phyloP scores from a whole-genome alignment of 2,113 vertebrate genomes.

The Myotis brandtii region DNA sequence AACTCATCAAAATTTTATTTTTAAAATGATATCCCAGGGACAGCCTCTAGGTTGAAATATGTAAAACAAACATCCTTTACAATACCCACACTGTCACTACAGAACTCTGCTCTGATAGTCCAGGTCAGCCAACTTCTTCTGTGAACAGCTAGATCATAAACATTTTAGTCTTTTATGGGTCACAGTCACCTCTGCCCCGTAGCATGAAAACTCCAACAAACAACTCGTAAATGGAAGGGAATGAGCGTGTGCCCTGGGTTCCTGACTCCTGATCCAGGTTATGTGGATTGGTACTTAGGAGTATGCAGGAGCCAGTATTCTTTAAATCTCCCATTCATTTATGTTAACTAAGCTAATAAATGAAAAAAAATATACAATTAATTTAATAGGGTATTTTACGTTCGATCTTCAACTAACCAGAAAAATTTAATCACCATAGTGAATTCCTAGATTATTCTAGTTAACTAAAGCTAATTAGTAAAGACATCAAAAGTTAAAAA shows the following conservation, averaged over 20 bases:
- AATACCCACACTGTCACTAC: background rate
- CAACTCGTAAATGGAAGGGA: background rate
- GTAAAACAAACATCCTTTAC: conserved; percentile 13
- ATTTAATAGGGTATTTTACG: conserved; percentile 44
- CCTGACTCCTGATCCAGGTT: background rate
- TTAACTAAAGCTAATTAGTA: conserved; percentile 28
- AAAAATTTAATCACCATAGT: conserved; percentile 45
- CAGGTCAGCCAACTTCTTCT: background rate
- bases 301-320: background rate
- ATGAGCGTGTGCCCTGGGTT: too few relatives aligned
- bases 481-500: conserved; percentile 15
- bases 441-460: background rate
- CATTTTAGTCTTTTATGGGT: background rate
- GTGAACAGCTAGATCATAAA: background rate
- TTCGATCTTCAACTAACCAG: background rate
- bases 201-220: background rate
- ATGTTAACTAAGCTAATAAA: background rate
- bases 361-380: background rate
- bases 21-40: background rate
- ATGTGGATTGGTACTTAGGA: background rate
- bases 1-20: conserved; percentile 34
- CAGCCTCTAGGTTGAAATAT: conserved; percentile 2
- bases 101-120: background rate
- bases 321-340: background rate
- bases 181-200: background rate